phyloP scores from a whole-genome alignment of 64 coral and sea anemone genomes.

The Actinia equina region DNA sequence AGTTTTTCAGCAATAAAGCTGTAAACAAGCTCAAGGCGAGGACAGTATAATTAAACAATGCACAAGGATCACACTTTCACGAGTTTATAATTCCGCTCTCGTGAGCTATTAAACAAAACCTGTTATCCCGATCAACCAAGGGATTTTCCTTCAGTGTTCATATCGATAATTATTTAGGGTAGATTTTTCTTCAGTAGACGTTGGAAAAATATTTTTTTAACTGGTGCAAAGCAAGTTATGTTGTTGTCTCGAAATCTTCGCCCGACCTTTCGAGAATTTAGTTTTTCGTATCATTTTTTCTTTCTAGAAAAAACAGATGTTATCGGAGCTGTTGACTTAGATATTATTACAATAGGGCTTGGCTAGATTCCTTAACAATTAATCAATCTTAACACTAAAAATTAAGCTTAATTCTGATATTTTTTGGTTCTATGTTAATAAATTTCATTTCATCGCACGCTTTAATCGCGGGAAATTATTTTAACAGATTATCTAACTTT shows the following conservation, averaged over 20 bases:
- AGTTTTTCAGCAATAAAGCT: background rate
- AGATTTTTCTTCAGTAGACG: background rate
- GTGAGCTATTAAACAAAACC: background rate
- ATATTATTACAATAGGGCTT: conserved; percentile 5
- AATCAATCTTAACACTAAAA: background rate
- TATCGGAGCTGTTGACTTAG: background rate
- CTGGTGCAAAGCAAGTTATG: background rate
- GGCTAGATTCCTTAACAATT: background rate
- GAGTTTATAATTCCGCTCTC: background rate
- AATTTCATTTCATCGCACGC: too few relatives aligned
- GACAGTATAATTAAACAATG: background rate
- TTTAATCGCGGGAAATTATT: background rate
- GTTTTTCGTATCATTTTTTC: background rate
- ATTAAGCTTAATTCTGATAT: background rate
- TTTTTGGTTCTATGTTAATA: background rate
- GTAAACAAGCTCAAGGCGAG: background rate
- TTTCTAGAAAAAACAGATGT: conserved; percentile 3
- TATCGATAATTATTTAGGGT: background rate
- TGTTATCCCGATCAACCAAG: background rate
- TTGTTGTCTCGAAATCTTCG: background rate
- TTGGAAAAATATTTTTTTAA: background rate
- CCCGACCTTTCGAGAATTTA: background rate
- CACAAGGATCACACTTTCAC: background rate
- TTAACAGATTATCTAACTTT: background rate
- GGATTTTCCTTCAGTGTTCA: background rate